Evolutionary conservation across 2,113 vertebrate genomes (phyloP).

Genomic region (Pterophyllum scalare): DNA sequence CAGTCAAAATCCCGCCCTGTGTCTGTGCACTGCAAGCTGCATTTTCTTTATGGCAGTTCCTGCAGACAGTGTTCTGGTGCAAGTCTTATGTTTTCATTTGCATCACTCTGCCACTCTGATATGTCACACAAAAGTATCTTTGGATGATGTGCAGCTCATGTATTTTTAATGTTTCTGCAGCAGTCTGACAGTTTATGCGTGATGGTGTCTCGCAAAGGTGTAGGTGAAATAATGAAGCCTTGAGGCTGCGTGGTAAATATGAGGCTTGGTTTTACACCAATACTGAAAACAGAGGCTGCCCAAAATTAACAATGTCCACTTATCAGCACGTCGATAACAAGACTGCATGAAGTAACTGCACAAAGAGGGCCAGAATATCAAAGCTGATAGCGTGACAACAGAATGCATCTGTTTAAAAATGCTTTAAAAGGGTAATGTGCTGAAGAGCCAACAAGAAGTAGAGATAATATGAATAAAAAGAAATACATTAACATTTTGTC

Average conservation of each 20-base stretch:
- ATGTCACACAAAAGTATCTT: not conserved
- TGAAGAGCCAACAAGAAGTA: not conserved
- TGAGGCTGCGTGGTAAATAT: not conserved
- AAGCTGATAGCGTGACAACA: not conserved
- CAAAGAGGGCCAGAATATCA: not conserved
- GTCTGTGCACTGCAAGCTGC: slow-evolving; percentile 2
- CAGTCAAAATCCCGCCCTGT: not conserved
- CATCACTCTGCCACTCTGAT: not conserved
- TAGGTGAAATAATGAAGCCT: not conserved
- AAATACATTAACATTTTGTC: not conserved
- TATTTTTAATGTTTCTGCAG: not conserved
- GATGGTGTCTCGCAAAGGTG: not conserved
- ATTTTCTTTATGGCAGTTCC: not conserved
- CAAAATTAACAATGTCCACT: not conserved
- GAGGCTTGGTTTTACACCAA: not conserved
- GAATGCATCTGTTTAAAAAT: not conserved
- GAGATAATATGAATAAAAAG: not conserved
- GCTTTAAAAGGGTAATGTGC: not conserved
- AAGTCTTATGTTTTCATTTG: not conserved
- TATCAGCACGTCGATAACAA: not conserved
- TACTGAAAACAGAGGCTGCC: not conserved
- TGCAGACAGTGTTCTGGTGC: not conserved
- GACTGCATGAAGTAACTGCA: not conserved
- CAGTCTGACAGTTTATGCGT: not conserved
- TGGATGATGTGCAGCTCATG: not conserved